phyloP scores from a whole-genome alignment of 2,113 vertebrate genomes.

The Empidonax alnorum region DNA sequence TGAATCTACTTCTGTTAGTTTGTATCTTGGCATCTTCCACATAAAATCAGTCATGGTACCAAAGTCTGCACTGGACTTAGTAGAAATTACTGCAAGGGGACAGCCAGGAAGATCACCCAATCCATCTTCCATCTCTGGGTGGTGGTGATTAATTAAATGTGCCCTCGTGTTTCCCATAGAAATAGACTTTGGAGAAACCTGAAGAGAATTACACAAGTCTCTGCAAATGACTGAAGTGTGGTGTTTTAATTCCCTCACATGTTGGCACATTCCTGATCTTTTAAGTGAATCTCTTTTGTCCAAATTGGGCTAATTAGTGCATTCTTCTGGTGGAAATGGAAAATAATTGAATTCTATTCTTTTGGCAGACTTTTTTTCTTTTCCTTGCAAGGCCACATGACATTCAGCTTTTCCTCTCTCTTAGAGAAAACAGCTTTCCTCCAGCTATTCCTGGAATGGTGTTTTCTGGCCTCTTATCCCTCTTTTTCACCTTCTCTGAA shows the following conservation, averaged over 20 bases:
- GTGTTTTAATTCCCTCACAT: not conserved
- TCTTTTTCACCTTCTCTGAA: not conserved
- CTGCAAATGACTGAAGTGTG: not conserved
- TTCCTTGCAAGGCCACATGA: not conserved
- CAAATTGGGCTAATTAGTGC: not conserved
- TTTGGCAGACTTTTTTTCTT: not conserved
- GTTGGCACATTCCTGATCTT: not conserved
- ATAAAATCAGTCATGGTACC: not conserved
- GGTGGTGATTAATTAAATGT: not conserved
- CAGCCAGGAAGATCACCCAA: not conserved
- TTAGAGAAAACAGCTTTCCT: not conserved
- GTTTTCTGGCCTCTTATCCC: not conserved
- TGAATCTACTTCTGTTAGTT: not conserved
- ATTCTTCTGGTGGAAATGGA: not conserved
- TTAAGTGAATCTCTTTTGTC: not conserved
- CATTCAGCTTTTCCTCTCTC: not conserved
- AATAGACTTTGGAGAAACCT: not conserved
- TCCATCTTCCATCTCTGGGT: rapidly evolving
- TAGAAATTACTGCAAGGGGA: not conserved
- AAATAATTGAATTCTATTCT: not conserved
- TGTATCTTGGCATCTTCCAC: not conserved
- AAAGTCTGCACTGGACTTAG: not conserved
- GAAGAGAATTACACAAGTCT: not conserved
- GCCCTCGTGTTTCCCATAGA: not conserved
- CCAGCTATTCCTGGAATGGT: not conserved